phyloP scores from a whole-genome alignment of 2,113 vertebrate genomes.

The Burhinus bistriatus region DNA sequence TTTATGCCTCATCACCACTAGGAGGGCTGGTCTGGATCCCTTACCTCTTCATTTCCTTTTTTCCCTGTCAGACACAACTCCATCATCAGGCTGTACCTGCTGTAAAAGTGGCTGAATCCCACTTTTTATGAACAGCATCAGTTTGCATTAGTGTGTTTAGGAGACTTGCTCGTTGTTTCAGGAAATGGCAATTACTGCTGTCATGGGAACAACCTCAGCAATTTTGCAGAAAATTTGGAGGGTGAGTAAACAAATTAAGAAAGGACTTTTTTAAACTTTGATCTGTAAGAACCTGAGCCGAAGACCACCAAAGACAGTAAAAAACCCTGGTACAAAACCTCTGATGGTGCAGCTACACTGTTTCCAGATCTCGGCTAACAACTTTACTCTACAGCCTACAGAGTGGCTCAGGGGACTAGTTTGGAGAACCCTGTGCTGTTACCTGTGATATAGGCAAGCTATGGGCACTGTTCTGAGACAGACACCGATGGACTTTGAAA shows the following conservation, averaged over 20 bases:
- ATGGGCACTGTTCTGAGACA: not conserved
- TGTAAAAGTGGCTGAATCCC: not conserved
- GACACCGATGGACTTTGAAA: not conserved
- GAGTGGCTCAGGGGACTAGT: not conserved
- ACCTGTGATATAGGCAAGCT: not conserved
- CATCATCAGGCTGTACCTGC: not conserved
- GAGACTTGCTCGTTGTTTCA: not conserved
- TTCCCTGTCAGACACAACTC: not conserved
- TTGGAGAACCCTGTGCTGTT: not conserved
- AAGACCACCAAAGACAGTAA: not conserved
- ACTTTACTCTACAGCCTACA: not conserved
- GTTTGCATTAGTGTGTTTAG: not conserved
- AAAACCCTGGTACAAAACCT: not conserved
- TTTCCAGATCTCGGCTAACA: not conserved
- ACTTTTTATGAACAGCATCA: not conserved
- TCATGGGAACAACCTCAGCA: conserved; percentile 81
- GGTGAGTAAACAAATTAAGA: not conserved
- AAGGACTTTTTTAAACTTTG: not conserved
- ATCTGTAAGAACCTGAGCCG: not conserved
- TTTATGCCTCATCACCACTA: not conserved
- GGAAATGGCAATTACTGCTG: conserved; percentile 80
- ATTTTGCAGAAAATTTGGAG: conserved; percentile 62
- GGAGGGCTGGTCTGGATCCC: not conserved
- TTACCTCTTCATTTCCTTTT: not conserved
- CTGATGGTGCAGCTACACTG: not conserved